These are phyloP conservation scores for Mormyrus lacerda DNA, from an alignment of 2,113 vertebrate genomes.

Conservation along the genomic window DNA sequence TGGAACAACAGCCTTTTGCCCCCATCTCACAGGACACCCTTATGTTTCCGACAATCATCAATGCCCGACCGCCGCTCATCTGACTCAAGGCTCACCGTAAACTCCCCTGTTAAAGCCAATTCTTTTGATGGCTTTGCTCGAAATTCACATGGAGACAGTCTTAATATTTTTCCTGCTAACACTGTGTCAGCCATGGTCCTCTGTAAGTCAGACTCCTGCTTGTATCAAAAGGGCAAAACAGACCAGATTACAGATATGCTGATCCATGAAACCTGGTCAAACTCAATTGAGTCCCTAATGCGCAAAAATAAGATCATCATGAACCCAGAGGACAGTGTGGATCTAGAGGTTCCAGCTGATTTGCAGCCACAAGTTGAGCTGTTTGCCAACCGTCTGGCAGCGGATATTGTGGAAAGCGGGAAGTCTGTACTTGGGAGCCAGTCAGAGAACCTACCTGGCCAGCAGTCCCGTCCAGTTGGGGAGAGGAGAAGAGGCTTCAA, in stretches of 20 bases:
- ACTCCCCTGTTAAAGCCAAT: constrained; percentile 81
- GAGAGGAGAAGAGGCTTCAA: constrained; percentile 54
- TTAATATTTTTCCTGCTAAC: constrained; percentile 65
- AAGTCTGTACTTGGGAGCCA: constrained; percentile 58
- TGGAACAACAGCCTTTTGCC: constrained; percentile 74
- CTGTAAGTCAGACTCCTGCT: constrained; percentile 91
- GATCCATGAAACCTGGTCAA: constrained; percentile 91
- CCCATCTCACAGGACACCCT: constrained; percentile 65
- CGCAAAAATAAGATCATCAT: constrained; percentile 90
- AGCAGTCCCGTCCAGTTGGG: constrained; percentile 39
- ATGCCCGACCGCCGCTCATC: constrained; percentile 77
- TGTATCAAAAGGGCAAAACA: constrained; percentile 75
- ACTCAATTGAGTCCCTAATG: constrained; percentile 92
- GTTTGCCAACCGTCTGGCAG: constrained; percentile 65
- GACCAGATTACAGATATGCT: constrained; percentile 89
- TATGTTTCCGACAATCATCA: constrained; percentile 84
- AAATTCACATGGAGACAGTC: constrained; percentile 65
- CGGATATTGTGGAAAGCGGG: constrained; percentile 70
- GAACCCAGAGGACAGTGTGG: constrained; percentile 59
- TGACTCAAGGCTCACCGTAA: constrained; percentile 76
- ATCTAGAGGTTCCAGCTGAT: constrained; percentile 53
- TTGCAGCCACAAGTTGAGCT: constrained; percentile 65
- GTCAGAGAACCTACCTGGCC: constrained; percentile 53
- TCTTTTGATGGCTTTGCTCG: constrained; percentile 85
- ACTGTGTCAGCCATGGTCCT: constrained; percentile 67